phyloP scores from a whole-genome alignment of 2,113 vertebrate species.

The Tenebrosternarchus preto region DNA sequence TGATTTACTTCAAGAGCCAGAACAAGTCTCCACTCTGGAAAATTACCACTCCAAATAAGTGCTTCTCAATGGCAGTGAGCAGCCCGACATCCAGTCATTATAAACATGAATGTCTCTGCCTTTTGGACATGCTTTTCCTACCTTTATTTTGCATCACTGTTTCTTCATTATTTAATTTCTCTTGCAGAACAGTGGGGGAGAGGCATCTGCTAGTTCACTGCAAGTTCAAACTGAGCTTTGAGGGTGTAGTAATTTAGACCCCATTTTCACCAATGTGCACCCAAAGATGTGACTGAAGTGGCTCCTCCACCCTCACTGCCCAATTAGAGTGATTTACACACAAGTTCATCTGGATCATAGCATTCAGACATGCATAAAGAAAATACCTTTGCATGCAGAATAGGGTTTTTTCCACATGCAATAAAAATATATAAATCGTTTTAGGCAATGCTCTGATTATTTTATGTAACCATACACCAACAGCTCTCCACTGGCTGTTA shows the following conservation, averaged over 20 bases:
- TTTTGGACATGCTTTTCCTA: slow-evolving; percentile 28
- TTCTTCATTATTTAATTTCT: slow-evolving; percentile 35
- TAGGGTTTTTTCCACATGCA: background rate
- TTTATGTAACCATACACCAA: background rate
- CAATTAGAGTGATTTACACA: slow-evolving; percentile 98
- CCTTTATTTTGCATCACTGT: slow-evolving; percentile 56
- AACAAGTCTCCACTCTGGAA: slow-evolving; percentile 48
- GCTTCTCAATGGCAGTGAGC: slow-evolving; percentile 31
- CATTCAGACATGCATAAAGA: slow-evolving; percentile 1
- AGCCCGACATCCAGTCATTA: slow-evolving; percentile 52
- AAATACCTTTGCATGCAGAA: background rate
- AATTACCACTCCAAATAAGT: slow-evolving; percentile 50
- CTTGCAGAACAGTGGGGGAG: slow-evolving; percentile 57
- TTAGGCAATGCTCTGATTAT: no score
- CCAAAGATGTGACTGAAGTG: slow-evolving; percentile 87
- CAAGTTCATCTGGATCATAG: slow-evolving; percentile 74
- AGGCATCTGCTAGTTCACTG: slow-evolving; percentile 62
- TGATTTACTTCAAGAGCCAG: slow-evolving; percentile 53
- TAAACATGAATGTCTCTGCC: slow-evolving; percentile 49
- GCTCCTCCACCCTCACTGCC: slow-evolving; percentile 73
- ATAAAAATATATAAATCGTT: background rate
- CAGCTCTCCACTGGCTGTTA: background rate
- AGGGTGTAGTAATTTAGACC: slow-evolving; percentile 73
- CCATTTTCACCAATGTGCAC: slow-evolving; percentile 84
- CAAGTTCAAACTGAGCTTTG: slow-evolving; percentile 79